These are phyloP conservation scores for Ornithoptera alexandrae DNA, from an alignment of 2,888 invertebrate species.

Conservation along the genomic window DNA sequence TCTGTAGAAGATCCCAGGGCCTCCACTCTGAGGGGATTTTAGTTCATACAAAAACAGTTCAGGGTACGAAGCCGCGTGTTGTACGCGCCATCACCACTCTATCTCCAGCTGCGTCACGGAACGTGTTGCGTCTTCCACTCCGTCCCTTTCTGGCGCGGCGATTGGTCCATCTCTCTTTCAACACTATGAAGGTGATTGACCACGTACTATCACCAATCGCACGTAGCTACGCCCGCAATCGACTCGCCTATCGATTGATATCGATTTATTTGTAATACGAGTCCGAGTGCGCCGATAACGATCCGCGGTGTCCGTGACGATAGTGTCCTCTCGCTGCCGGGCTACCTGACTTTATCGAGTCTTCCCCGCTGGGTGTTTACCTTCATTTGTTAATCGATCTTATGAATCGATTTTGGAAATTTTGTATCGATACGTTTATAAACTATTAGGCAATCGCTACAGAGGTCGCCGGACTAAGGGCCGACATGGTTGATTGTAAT, in stretches of 20 bases:
- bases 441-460: too few species aligned
- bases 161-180: constrained; percentile 12
- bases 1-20: too few species aligned
- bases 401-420: not conserved
- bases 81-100: too few species aligned
- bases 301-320: constrained; percentile 21
- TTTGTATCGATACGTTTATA: not conserved
- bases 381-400: not conserved
- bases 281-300: constrained; percentile 4
- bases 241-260: constrained; percentile 18
- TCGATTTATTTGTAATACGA: constrained; percentile 24
- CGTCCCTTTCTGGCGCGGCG: too few species aligned
- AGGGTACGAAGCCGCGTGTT: too few species aligned
- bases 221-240: constrained; percentile 17
- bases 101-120: too few species aligned
- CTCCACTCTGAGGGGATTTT: too few species aligned
- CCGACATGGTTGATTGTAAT: too few species aligned
- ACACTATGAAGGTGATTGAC: constrained; percentile 23
- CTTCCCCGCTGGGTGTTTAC: constrained; percentile 1
- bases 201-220: constrained; percentile 19
- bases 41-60: too few species aligned
- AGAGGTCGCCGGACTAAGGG: too few species aligned
- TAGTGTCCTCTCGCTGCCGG: constrained; percentile 10
- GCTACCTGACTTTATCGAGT: constrained; percentile 5
- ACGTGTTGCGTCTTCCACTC: too few species aligned